Conservation (phyloP, 2,113 vertebrate species). For the Tringa solitaria region DNA sequence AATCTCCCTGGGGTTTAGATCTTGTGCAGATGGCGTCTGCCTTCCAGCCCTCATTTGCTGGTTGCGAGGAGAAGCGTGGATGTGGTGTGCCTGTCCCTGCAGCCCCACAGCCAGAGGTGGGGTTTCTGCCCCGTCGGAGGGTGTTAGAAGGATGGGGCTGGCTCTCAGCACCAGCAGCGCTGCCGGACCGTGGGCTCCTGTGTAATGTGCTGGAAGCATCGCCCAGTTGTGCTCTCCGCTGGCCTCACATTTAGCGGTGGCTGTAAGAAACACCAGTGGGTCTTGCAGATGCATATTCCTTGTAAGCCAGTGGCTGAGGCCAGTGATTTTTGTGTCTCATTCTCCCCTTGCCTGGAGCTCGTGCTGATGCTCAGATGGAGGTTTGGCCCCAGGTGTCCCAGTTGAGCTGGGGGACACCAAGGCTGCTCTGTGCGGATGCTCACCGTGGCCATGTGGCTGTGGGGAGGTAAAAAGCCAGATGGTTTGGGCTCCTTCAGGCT, state of each 20-base stretch:
- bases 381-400: neutral
- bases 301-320: neutral
- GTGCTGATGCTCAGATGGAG: neutral
- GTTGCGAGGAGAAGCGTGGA: neutral
- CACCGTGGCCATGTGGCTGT: neutral
- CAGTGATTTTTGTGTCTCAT: neutral
- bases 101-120: neutral
- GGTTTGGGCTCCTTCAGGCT: neutral
- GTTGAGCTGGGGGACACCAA: neutral
- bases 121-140: neutral
- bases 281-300: accelerated
- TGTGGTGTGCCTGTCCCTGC: neutral
- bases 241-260: neutral
- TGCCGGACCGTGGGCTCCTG: accelerated
- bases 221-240: neutral
- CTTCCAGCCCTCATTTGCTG: neutral
- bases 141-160: neutral
- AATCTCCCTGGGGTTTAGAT: neutral
- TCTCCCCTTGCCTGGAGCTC: neutral
- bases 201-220: neutral
- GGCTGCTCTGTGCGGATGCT: neutral
- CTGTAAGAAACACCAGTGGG: neutral
- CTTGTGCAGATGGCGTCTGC: neutral
- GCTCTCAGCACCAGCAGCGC: accelerated
- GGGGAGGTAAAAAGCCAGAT: neutral